Base-by-base conservation (phyloP, 2,797 vertebrate species). In the Xiphophorus birchmanni region DNA sequence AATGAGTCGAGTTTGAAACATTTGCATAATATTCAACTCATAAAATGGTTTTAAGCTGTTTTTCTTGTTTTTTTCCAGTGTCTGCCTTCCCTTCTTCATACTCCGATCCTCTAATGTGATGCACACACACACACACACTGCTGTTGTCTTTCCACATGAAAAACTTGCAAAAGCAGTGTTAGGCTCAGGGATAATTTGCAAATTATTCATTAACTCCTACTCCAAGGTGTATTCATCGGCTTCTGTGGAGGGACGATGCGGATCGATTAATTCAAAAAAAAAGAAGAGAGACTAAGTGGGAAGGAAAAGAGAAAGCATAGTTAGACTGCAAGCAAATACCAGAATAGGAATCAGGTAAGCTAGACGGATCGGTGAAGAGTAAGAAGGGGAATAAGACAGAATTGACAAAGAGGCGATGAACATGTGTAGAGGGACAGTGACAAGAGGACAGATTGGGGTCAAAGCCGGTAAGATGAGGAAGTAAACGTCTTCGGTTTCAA, bases 391-490 rank as follows among this genome's bases (percentile, higher is more conserved):
- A 74, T 35, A 50, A 80, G 80, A 80, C 48, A 79, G 82, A 58
- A 71, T 35, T 56, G 26, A 75, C 56, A 73, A 77, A 83, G n/a
- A 85, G 58, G 74, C 77, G 84, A 91, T 74, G 56, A 88, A 63
- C 65, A 77, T 73, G 69, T 32, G 78, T 78, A 82, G 77, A 77
- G 74, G 80, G 81, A 76, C 47, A 82, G 82, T 83, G 85, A 90
- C 85, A 86, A 73, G 75, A 84, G 79, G 84, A 90, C 87, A 92
- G 88, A 93, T 91, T 90, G 89, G 79, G 92, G 90, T 93, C 92
- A 92, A 84, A 84, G 80, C 73, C 67, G 8, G 60, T 76, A 40
- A 86, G 87, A 87, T 77, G 78, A 86, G 77, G 79, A 83, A 52
- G 32, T 21, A 77, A 77, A 73, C 4, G 9, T 63, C 76, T 73